Evolutionary conservation across 2,888 invertebrate genomes (phyloP).

Genomic region (Erynnis tages): DNA sequence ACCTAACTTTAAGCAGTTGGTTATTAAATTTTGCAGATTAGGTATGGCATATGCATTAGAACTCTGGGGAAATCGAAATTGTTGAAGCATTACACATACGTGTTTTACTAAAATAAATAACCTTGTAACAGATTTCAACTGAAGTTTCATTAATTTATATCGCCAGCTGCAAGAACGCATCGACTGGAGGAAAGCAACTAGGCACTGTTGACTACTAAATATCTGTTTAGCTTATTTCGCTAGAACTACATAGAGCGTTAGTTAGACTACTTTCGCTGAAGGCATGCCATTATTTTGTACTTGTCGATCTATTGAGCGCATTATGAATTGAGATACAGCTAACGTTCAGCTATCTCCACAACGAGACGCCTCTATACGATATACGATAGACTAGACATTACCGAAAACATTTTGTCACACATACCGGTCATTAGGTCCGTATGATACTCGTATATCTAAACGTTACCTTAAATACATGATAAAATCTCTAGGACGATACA

Average conservation of each 20-base stretch:
- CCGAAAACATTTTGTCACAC: slow-evolving; percentile 67
- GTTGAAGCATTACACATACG: no score
- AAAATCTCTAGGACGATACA: slow-evolving; percentile 79
- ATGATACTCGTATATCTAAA: slow-evolving; percentile 63
- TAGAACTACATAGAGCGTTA: slow-evolving; percentile 37
- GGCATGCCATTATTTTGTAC: slow-evolving; percentile 74
- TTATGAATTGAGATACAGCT: slow-evolving; percentile 57
- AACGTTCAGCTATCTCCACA: slow-evolving; percentile 51
- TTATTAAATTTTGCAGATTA: no score
- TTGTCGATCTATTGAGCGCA: slow-evolving; percentile 65
- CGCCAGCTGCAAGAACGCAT: no score
- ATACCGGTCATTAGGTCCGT: slow-evolving; percentile 65
- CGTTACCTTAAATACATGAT: slow-evolving; percentile 75
- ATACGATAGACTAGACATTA: slow-evolving; percentile 72
- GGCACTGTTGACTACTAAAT: no score
- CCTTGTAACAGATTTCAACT: no score
- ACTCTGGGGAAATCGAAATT: no score
- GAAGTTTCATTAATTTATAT: no score
- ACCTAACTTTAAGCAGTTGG: no score
- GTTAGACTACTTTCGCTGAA: slow-evolving; percentile 55
- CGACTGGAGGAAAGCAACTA: no score
- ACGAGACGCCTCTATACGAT: slow-evolving; percentile 41
- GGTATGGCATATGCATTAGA: no score
- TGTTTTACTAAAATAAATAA: no score
- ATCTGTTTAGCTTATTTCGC: no score